A percentile compares a stretch with the other conserved stretches of the same genome.
Conservation (phyloP, 2,797 vertebrate genomes). For the Nyctalus aviator region DNA sequence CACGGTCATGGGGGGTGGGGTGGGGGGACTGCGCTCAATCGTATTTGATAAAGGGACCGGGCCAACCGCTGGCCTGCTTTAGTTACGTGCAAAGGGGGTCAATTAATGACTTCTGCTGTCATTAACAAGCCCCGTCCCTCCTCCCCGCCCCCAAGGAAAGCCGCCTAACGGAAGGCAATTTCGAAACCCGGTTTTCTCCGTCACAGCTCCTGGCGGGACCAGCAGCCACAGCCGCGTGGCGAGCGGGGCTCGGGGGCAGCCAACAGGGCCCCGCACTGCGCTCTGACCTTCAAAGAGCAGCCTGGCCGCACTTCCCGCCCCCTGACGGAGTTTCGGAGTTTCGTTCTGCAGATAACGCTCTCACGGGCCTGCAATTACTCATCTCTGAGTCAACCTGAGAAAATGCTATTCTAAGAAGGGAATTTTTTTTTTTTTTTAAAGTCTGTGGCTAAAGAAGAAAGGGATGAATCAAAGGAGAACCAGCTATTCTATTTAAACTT, state of each 20-base stretch:
- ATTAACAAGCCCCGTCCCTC: neutral
- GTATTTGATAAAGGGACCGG: neutral
- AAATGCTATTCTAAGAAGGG: conserved; percentile 4
- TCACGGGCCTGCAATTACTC: conserved; percentile 1
- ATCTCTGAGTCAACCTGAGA: neutral
- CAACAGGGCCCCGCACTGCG: neutral
- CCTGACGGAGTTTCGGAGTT: conserved; percentile 36
- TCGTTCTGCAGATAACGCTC: conserved; percentile 41
- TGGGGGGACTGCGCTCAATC: rapidly evolving
- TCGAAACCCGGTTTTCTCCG: neutral
- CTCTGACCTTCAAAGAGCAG: neutral
- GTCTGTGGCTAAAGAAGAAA: neutral
- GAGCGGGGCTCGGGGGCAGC: neutral
- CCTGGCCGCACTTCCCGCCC: neutral
- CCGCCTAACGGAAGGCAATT: neutral
- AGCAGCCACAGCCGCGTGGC: neutral
- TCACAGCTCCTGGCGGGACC: neutral
- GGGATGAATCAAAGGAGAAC: conserved; percentile 36
- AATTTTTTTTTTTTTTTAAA: neutral
- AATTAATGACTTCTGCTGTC: neutral
- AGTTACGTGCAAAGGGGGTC: no score
- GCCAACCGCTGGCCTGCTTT: neutral
- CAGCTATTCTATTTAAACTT: neutral
- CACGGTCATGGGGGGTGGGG: rapidly evolving
- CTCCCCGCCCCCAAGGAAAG: neutral